Evolutionary conservation across 2,113 vertebrate species (phyloP), one percentile per base, ranked within the genome.

Genomic region (Turnix velox): DNA sequence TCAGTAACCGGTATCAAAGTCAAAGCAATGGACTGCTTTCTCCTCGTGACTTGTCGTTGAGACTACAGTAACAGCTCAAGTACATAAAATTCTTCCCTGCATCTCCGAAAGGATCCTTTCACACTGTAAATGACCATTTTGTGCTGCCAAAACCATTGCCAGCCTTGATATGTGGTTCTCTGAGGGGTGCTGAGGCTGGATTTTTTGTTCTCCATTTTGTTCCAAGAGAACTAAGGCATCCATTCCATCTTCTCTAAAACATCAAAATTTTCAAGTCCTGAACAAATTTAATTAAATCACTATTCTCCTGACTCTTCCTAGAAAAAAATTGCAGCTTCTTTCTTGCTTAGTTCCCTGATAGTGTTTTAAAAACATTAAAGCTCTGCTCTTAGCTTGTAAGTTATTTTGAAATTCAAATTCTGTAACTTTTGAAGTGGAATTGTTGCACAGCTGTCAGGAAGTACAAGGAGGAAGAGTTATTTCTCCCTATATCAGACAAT

Each of bases 321-420:
- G 40, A 96, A 87, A 67, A 67, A 0, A 57, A 82, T 89, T 87
- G 59, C 52, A 92, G 48, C 31, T 87, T 82, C 57, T 86, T 66
- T 87, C 49, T 84, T 2, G 0, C 33, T 78, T 85, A 59, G 43
- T 43, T 91, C 69, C 23, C 74, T 65, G 23, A 11, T 72, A 68
- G 84, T 48, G 69, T 78, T 94, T 93, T 95, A 49, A 79, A 92
- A 95, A 82, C 66, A 87, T 91, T 92, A 93, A 92, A 95, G 87
- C 49, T 71, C 52, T 85, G 45, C 78, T 92, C 61, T 42, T 58
- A 94, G 90, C 54, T 66, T 79, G 33, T 37, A 91, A 81, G 24
- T 87, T 91, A 94, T 94, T 94, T 96, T 92, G 91, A 95, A 95
- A 93, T 95, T 94, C 94, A 96, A 94, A 95, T 96, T 42, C 20